Conservation (phyloP, 2,797 vertebrate species). For the Lepilemur septentrionalis region DNA sequence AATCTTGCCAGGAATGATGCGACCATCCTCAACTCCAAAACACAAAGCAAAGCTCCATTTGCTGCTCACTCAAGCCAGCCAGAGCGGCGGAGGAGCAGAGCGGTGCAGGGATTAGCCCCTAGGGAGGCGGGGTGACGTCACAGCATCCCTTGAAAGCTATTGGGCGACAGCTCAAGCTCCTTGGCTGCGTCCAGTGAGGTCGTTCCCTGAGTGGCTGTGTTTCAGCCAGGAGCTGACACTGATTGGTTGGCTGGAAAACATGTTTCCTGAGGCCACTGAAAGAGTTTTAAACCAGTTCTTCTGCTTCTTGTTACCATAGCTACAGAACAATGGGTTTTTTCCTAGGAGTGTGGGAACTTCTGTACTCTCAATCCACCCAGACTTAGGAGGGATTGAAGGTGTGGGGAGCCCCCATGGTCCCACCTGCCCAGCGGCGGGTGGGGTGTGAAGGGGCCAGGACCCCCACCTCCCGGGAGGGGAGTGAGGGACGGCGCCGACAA, state of each 20-base stretch:
- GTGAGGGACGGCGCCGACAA: not conserved
- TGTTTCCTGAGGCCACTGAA: slow-evolving; percentile 1
- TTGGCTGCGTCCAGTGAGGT: not conserved
- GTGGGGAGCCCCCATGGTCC: not conserved
- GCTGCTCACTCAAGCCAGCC: not conserved
- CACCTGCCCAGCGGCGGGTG: too few relatives aligned
- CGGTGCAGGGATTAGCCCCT: not conserved
- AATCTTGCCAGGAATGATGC: not conserved
- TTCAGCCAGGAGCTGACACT: not conserved
- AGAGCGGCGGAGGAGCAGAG: not conserved
- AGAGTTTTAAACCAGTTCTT: not conserved
- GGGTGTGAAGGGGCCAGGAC: too few relatives aligned
- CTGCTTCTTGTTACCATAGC: slow-evolving; percentile 46
- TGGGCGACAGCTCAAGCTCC: not conserved
- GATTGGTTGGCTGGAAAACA: slow-evolving; percentile 40
- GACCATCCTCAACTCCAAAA: slow-evolving; percentile 12
- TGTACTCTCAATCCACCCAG: not conserved
- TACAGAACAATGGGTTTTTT: slow-evolving; percentile 55
- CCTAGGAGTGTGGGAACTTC: slow-evolving; percentile 65
- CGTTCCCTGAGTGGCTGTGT: slow-evolving; percentile 2
- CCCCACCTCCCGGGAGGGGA: not conserved
- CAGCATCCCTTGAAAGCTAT: not conserved
- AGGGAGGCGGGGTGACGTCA: not conserved
- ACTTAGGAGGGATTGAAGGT: slow-evolving; percentile 22
- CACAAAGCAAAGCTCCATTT: not conserved